A percentile compares a stretch with the other conserved stretches of the same genome.
Evolutionary conservation across 1,140 invertebrate genomes (phyloP).

Genomic region (Drosophila ananassae): DNA sequence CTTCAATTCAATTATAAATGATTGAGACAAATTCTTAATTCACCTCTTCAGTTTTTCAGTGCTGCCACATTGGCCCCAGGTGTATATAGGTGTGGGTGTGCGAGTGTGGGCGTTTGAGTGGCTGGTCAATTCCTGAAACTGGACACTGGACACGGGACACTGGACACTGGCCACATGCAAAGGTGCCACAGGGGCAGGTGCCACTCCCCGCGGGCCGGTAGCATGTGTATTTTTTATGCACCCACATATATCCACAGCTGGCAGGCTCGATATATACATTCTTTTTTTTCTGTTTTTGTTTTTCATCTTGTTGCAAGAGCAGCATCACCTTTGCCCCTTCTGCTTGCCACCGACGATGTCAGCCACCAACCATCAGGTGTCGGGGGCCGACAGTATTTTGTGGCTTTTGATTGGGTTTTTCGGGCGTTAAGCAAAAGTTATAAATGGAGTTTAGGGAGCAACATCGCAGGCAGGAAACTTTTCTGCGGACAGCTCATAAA

Average conservation of each 20-base stretch:
- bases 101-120: constrained; percentile 22
- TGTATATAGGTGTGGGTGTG: constrained; percentile 7
- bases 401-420: constrained; percentile 76
- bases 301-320: constrained; percentile 1
- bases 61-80: constrained; percentile 12
- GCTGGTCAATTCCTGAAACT: constrained; percentile 62
- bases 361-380: constrained; percentile 56
- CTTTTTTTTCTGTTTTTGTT: neutral
- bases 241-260: constrained; percentile 77
- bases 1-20: neutral
- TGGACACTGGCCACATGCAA: constrained; percentile 8
- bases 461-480: constrained; percentile 8
- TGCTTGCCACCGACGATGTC: neutral
- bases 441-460: constrained; percentile 71
- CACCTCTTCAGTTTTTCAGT: neutral
- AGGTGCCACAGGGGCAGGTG: constrained; percentile 39
- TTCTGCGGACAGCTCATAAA: constrained; percentile 73
- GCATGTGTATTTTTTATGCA: constrained; percentile 75
- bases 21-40: neutral
- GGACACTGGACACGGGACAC: constrained; percentile 3
- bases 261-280: constrained; percentile 50
- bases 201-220: constrained; percentile 30
- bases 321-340: neutral
- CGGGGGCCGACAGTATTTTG: constrained; percentile 67
- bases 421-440: constrained; percentile 47